Conservation (phyloP, 2,888 invertebrate genomes). For the Erebia ligea region DNA sequence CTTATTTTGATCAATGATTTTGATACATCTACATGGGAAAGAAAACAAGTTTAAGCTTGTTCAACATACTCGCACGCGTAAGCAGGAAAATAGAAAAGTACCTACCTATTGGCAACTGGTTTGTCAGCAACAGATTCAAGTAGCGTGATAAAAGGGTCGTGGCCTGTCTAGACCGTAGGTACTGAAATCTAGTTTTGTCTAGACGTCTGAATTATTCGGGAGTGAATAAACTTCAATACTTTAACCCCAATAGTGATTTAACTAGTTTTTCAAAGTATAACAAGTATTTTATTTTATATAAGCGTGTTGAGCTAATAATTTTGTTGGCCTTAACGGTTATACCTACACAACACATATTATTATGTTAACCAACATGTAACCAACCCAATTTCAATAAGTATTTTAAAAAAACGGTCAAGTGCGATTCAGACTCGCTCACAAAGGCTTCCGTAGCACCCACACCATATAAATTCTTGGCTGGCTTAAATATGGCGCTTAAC, state of each 20-base stretch:
- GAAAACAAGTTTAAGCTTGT: not conserved
- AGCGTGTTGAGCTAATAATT: not conserved
- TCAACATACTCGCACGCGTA: not conserved
- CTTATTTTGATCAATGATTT: too few species aligned
- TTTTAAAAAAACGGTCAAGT: not conserved
- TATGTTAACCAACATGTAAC: too few species aligned
- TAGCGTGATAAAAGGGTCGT: slow-evolving; percentile 57
- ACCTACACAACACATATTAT: not conserved
- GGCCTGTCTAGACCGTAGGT: slow-evolving; percentile 70
- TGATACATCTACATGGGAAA: not conserved
- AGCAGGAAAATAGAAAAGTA: slow-evolving; percentile 17
- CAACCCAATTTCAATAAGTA: not conserved
- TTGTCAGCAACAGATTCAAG: slow-evolving; percentile 33
- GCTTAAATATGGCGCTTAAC: too few species aligned
- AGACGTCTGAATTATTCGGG: slow-evolving; percentile 63
- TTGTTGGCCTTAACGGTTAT: not conserved
- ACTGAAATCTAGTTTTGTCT: slow-evolving; percentile 61
- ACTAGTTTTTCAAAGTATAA: slow-evolving; percentile 2
- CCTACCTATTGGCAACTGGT: slow-evolving; percentile 24
- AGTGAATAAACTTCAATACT: slow-evolving; percentile 41
- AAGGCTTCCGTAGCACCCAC: too few species aligned
- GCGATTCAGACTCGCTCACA: too few species aligned
- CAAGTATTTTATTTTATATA: not conserved
- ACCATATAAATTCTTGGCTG: too few species aligned
- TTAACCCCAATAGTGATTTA: slow-evolving; percentile 23